A percentile compares a stretch with the other conserved stretches of the same genome.
Evolutionary conservation across 1,140 invertebrate genomes (phyloP).

Genomic region (Hycleus phaleratus): DNA sequence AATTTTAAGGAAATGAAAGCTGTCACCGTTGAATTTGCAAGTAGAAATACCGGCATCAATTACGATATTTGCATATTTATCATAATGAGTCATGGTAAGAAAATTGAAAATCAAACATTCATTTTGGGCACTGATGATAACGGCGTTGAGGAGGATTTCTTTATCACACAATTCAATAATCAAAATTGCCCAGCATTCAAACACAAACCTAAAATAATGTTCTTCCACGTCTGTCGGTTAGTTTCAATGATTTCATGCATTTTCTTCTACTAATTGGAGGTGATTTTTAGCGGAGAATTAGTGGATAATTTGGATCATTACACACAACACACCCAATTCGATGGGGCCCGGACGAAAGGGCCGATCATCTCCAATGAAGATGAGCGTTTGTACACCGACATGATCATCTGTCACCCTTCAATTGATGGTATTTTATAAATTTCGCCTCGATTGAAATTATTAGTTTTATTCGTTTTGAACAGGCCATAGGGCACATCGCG

Average conservation of each 20-base stretch:
- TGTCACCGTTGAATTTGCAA: conserved; percentile 36
- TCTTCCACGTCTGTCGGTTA: conserved; percentile 59
- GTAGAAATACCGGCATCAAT: conserved; percentile 17
- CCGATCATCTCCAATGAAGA: background rate
- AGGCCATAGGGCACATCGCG: conserved; percentile 59
- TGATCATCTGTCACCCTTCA: background rate
- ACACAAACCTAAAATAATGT: conserved; percentile 68
- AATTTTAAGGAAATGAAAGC: conserved; percentile 39
- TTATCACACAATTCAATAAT: conserved; percentile 57
- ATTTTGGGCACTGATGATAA: conserved; percentile 44
- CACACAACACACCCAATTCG: conserved; percentile 14
- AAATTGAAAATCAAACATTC: conserved; percentile 33
- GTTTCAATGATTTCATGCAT: too few relatives aligned
- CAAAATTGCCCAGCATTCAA: conserved; percentile 50
- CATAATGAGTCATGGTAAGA: conserved; percentile 50
- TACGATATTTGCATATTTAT: conserved; percentile 52
- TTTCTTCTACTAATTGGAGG: too few relatives aligned
- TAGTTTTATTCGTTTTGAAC: background rate
- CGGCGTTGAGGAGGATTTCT: conserved; percentile 39
- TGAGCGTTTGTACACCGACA: conserved; percentile 2
- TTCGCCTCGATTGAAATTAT: background rate
- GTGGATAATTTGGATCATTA: conserved; percentile 12
- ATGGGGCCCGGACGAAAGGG: conserved; percentile 7
- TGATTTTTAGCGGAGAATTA: conserved; percentile 10
- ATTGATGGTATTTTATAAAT: background rate